These are phyloP conservation scores for Akabosia matsudoensis DNA, from an alignment of 1,140 invertebrate genomes.

Conservation along the genomic window DNA sequence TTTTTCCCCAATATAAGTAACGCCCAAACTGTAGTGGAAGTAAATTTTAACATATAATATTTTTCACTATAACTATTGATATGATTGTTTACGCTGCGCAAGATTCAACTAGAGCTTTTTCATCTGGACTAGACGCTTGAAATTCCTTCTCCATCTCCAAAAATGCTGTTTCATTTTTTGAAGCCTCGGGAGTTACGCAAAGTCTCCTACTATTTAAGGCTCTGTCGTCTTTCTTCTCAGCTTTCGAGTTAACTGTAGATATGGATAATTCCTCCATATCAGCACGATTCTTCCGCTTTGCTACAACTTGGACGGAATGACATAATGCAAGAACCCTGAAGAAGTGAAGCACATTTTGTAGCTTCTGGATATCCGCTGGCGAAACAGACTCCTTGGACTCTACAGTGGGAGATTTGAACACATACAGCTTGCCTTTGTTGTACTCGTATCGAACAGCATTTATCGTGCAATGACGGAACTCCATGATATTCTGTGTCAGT, in stretches of 20 bases:
- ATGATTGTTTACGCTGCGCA: slow-evolving; percentile 50
- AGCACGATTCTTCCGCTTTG: slow-evolving; percentile 46
- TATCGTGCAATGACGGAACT: slow-evolving; percentile 63
- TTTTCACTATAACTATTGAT: neutral
- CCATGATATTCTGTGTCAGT: slow-evolving; percentile 70
- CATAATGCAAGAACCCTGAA: slow-evolving; percentile 71
- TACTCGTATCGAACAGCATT: slow-evolving; percentile 57
- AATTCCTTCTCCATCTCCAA: slow-evolving; percentile 50
- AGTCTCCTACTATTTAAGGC: neutral
- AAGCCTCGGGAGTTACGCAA: slow-evolving; percentile 18
- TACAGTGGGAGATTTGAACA: neutral
- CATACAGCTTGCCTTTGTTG: slow-evolving; percentile 52
- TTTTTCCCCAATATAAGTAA: slow-evolving; percentile 64
- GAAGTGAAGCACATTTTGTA: slow-evolving; percentile 60
- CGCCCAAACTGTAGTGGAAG: slow-evolving; percentile 60
- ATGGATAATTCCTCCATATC: slow-evolving; percentile 33
- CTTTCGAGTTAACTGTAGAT: neutral
- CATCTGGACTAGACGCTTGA: slow-evolving; percentile 77
- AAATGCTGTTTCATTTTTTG: slow-evolving; percentile 22
- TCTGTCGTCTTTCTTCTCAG: slow-evolving; percentile 37
- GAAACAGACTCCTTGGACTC: neutral
- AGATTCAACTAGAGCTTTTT: slow-evolving; percentile 79
- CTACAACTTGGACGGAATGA: slow-evolving; percentile 68
- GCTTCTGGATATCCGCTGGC: neutral
- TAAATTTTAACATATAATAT: neutral